Percentiles rank a stretch among this genome's conserved stretches.
Evolutionary conservation across 2,113 vertebrate genomes (phyloP).

Genomic region (Gallinago paraguaiae): DNA sequence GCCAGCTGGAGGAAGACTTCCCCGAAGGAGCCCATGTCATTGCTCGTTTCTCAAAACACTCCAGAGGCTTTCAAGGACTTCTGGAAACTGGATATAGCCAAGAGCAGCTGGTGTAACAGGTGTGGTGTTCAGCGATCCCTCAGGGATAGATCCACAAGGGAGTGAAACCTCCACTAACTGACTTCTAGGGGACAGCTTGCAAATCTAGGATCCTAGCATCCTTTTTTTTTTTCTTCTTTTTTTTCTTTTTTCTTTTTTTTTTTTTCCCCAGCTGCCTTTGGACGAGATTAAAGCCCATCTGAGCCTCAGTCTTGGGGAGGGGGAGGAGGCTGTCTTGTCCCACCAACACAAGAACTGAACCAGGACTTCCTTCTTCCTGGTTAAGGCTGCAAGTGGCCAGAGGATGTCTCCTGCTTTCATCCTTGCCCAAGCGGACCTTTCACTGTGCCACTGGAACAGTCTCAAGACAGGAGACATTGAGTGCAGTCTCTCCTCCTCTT

Average conservation of each 20-base stretch:
- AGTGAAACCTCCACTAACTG: neutral
- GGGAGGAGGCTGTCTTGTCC: neutral
- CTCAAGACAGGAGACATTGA: neutral
- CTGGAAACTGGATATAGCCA: slow-evolving; percentile 44
- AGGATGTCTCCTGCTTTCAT: neutral
- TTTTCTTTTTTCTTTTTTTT: neutral
- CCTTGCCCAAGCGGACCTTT: rapidly evolving
- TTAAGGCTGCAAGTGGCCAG: neutral
- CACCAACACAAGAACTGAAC: neutral
- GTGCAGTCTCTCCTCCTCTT: neutral
- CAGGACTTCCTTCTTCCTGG: neutral
- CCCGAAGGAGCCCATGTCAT: neutral
- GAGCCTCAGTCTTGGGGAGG: neutral
- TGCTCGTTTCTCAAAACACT: neutral
- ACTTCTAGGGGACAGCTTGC: neutral
- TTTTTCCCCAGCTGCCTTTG: neutral
- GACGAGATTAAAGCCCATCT: neutral
- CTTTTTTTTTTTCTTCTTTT: neutral
- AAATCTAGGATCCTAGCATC: neutral
- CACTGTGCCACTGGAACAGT: neutral
- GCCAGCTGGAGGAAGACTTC: slow-evolving; percentile 26
- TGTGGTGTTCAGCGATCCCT: neutral
- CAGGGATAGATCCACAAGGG: neutral
- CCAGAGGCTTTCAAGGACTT: slow-evolving; percentile 34
- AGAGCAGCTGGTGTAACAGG: slow-evolving; percentile 45